Evolutionary conservation across 2,888 invertebrate species (phyloP).

Genomic region (Synergus laeviventris): DNA sequence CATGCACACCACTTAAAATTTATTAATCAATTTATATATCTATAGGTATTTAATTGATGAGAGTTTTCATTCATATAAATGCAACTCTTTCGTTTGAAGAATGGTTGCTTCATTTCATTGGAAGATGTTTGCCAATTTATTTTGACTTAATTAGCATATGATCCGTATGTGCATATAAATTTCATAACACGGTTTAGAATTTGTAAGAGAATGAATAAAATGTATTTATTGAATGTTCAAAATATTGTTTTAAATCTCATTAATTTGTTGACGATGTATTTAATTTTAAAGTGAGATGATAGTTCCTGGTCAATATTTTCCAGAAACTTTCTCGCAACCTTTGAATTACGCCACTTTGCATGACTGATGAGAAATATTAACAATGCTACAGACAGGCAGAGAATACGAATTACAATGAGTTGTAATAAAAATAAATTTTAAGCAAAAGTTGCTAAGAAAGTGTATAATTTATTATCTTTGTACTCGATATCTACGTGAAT

Average conservation of each 20-base stretch:
- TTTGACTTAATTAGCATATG: slow-evolving; percentile 4
- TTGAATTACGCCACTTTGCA: slow-evolving; percentile 34
- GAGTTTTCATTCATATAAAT: neutral
- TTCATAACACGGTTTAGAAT: neutral
- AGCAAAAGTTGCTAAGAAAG: slow-evolving; percentile 34
- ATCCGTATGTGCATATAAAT: slow-evolving; percentile 23
- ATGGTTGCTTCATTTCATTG: slow-evolving; percentile 5
- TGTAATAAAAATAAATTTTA: slow-evolving; percentile 35
- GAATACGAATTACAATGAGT: slow-evolving; percentile 29
- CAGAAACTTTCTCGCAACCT: slow-evolving; percentile 27
- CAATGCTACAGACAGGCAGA: slow-evolving; percentile 35
- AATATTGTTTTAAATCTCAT: neutral
- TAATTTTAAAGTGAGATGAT: slow-evolving; percentile 7
- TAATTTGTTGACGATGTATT: neutral
- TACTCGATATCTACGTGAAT: slow-evolving; percentile 38
- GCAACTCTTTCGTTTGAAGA: neutral
- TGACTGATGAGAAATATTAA: slow-evolving; percentile 38
- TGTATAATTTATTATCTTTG: slow-evolving; percentile 37
- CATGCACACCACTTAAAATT: neutral
- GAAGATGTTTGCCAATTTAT: neutral
- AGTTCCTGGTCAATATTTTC: slow-evolving; percentile 22
- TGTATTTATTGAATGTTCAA: neutral
- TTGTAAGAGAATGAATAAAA: neutral
- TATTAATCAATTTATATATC: neutral
- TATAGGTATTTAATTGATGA: neutral